Conservation (phyloP, 2,888 invertebrate species). For the Salticus scenicus region DNA sequence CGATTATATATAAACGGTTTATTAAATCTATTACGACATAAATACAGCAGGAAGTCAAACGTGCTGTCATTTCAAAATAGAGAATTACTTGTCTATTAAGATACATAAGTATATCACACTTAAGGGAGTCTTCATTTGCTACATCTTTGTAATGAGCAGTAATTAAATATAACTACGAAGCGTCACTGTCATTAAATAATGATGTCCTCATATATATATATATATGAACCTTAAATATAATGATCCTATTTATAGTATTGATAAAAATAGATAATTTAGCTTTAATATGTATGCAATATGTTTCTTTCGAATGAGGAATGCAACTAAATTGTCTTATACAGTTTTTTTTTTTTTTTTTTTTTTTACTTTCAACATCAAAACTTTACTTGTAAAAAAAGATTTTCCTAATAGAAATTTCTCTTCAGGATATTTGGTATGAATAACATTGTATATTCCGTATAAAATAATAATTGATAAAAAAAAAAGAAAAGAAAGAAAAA, state of each 20-base stretch:
- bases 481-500: too few species aligned
- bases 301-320: too few species aligned
- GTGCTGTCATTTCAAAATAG: conserved; percentile 32
- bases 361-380: too few species aligned
- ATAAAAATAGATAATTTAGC: neutral
- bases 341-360: too few species aligned
- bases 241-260: neutral
- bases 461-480: too few species aligned
- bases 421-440: too few species aligned
- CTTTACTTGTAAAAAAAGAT: too few species aligned
- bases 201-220: neutral
- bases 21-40: conserved; percentile 26
- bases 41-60: conserved; percentile 26
- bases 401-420: too few species aligned
- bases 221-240: neutral
- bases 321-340: too few species aligned
- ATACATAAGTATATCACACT: conserved; percentile 36
- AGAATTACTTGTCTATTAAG: conserved; percentile 34
- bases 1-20: neutral
- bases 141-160: conserved; percentile 13
- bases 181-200: conserved; percentile 14
- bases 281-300: too few species aligned
- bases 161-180: conserved; percentile 28
- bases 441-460: too few species aligned
- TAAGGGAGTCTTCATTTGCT: conserved; percentile 25